Base-by-base conservation (phyloP, 2,113 vertebrate species). In the Pedionomus torquatus region DNA sequence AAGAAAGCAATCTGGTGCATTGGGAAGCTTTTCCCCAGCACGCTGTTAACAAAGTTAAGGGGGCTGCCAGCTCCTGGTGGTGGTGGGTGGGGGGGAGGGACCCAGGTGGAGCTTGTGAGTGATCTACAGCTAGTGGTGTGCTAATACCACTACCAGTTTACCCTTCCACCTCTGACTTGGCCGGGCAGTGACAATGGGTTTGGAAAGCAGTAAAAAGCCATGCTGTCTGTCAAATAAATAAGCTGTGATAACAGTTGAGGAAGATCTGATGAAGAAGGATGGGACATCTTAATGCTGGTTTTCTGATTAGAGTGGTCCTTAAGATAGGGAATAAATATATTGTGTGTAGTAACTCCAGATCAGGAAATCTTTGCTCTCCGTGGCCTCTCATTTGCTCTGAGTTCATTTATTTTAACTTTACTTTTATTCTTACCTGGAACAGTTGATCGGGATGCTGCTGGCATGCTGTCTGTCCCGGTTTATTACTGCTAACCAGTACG, bases 401-500 rank as follows among this genome's bases (percentile, higher is more conserved):
- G 2, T 26, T 54, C 37, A 13, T 33, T 66, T 58, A 78, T 58
- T 25, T 72, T 30, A 48, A 92, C 35, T 81, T 41, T 26, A 49
- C 37, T 82, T 87, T 31, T 91, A 3, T 95, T 96, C 85, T 83
- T 89, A 35, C 71, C 83, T 19, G 72, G 19, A 86, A 92, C 97
- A 99, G 99, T 97, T 99, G 98, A 99, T 99, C 25, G 99, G 99
- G 96, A 99, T 99, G 99, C 97, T 99, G 97, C 95, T 99, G 98
- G 99, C 99, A 41, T 99, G 99, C 98, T 99, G 99, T 97, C 99
- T 99, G 98, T 99, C 99, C 93, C 99, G 99, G 97, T 99, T 99
- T 98, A 99, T 99, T 98, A 99, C 99, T 97, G 99, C 99, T 98
- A 99, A 99, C 98, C 99, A 99, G 97, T 99, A 99, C 11, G 99